Evolutionary conservation across 2,888 invertebrate genomes (phyloP), one percentile per base, ranked within the genome.

Genomic region (Drosophila affinis): DNA sequence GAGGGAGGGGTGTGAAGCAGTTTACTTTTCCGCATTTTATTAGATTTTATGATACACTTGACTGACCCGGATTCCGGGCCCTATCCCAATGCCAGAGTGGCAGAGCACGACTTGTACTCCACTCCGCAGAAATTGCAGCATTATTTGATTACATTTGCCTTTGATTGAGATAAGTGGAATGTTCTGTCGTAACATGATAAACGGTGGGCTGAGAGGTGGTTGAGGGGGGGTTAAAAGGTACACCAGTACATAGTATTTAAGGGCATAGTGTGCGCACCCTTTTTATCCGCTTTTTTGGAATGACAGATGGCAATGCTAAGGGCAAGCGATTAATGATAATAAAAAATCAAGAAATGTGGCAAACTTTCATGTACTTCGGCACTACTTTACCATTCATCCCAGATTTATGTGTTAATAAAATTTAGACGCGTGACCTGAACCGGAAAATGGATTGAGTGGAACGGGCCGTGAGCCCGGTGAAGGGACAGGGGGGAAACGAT

Each of bases 31-130:
- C 39, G 49, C 69, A 49, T 68, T 67, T 67, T 67, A 67, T 69
- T 68, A 49, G 56, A 69, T 51, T 67, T 56, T 65, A 69, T 67
- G 49, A 49, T 57, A 18, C 69, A 34, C 67, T 67, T 56, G 49
- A 49, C 49, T 62, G 27, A 58, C 39, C 24, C 44, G 9, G 69
- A 9, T 18, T 18, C 7, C 14, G 39, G 14, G 39, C 39, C n/a
- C 14, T 14, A 39, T 39, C 6, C 39, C 39, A 14, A 39, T 14
- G 39, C 6, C 39, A 39, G 6, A 14, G 18, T 18, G 18, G 1
- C 1, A 1, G 1, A 24, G 5, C 7, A 39, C 39, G 7, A 39
- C 39, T 39, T 39, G 39, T 56, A 49, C 68, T 56, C 56, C 44
- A 56, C 12, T 34, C 12, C 27, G 12, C 21, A 12, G 29, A 24